Base-by-base conservation (phyloP, 2,113 vertebrate species). In the Scartelaos histophorus region DNA sequence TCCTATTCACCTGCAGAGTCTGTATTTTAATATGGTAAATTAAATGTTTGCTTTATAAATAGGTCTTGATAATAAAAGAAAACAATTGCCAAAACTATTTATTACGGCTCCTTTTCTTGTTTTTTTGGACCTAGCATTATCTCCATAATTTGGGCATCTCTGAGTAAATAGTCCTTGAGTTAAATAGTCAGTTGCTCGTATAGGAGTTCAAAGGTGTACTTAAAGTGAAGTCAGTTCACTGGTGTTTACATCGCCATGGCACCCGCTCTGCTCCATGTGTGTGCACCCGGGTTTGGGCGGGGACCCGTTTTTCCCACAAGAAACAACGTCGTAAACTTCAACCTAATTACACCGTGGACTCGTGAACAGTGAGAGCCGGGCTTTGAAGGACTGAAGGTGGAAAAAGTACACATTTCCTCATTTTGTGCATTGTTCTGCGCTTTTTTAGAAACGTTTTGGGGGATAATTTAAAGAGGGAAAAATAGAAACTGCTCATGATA, bases 241-340 rank as follows among this genome's bases (percentile, higher is more conserved):
- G 56, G 22, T 58, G 56, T 58, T 58, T 58, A 24, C 56, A 25
- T 58, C 56, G 21, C 56, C 56, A 58, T 58, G 56, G 56, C 56
- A 58, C 56, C 56, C 13, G 24, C 56, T 15, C 56, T 22, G 3
- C 5, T 58, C 56, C 56, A 15, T 58, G 56, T 58, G 56, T 58
- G 22, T 58, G 22, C 29, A 29, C 6, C 49, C 24, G 22, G 56
- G 12, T 58, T 58, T 13, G 56, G 22, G 56, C 22, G 11, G 56
- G 56, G 56, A 5, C 22, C 1, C 21, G 2, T 22, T 25, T 58
- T 58, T 58, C 22, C 56, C 56, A 58, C 56, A 58, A 58, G 56
- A 58, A 25, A 13, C 56, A 58, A 25, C 6, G 56, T 25, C 13
- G 13, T 58, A 58, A 58, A 58, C 56, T 58, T 58, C 56, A 58